Percentiles rank a stretch among this genome's conserved stretches.
Conservation (phyloP, 2,888 invertebrate species). For the Phalangium opilio region DNA sequence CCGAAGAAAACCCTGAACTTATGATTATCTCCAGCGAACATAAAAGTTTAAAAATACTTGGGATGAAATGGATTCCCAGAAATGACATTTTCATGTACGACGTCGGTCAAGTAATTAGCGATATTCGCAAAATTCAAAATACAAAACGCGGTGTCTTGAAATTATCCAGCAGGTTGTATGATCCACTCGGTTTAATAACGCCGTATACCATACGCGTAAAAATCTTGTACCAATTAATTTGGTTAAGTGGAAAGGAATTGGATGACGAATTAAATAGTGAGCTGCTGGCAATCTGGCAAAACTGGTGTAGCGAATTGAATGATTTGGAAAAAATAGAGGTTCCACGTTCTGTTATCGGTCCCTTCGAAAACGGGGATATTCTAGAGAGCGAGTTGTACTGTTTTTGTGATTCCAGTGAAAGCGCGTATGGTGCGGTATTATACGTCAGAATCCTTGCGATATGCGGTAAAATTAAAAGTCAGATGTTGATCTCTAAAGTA, state of each 20-base stretch:
- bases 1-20: too few relatives aligned
- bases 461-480: background rate
- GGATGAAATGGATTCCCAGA: too few relatives aligned
- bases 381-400: conserved; percentile 4
- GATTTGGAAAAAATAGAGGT: background rate
- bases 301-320: conserved; percentile 1
- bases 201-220: conserved; percentile 16
- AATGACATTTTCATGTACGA: too few relatives aligned
- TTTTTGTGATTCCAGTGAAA: conserved; percentile 17
- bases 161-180: conserved; percentile 1
- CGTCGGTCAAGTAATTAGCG: too few relatives aligned
- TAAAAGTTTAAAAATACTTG: too few relatives aligned
- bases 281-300: conserved; percentile 1
- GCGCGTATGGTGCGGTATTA: conserved; percentile 18
- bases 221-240: conserved; percentile 21
- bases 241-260: conserved; percentile 19
- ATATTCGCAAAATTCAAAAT: too few relatives aligned
- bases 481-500: conserved; percentile 11
- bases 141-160: too few relatives aligned
- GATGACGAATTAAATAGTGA: conserved; percentile 18
- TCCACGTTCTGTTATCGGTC: conserved; percentile 4
- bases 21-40: too few relatives aligned
- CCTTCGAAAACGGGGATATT: background rate
- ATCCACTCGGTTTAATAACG: conserved; percentile 18
- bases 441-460: conserved; percentile 11